Base-by-base conservation (phyloP, 2,113 vertebrate genomes). In the Pogonocichla stellata region DNA sequence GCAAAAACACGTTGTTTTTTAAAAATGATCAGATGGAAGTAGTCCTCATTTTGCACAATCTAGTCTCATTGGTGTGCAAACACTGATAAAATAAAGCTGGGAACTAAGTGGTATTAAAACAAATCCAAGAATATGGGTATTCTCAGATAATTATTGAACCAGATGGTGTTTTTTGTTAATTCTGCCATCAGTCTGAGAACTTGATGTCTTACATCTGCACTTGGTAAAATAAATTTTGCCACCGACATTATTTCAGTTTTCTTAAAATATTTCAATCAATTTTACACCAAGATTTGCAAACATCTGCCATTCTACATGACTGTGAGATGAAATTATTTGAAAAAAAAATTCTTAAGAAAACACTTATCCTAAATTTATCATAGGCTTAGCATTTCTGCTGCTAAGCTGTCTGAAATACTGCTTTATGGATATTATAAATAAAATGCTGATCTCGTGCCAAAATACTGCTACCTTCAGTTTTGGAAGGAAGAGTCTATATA, bases 141-240 rank as follows among this genome's bases (percentile, higher is more conserved):
- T 98, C 98, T 98, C 97, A 97, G 97, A 98, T 98, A 98, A 98
- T 98, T 98, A 98, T 98, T 98, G 97, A 98, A 98, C 97, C 98
- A 98, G 98, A 98, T 98, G 98, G 98, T 98, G 98, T 98, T 98
- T 98, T 98, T 98, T 98, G 97, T 98, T 98, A 98, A 98, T 98
- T 98, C 98, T 98, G 98, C 98, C 98, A 98, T 98, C 98, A 98
- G 98, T 98, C 97, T 98, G 97, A 98, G 98, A 98, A 98, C 97
- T 98, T 98, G 98, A 98, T 98, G 98, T 97, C 98, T 98, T 98
- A 98, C 98, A 98, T 98, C 98, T 98, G 98, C 94, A 98, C 97
- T 98, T 97, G 94, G 98, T 97, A 98, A 98, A 98, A 98, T 98
- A 98, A 98, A 98, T 98, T 98, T 98, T 98, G 97, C 97, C 96